Percentiles rank a stretch among this genome's conserved stretches.
Conservation (phyloP, 2,113 vertebrate genomes). For the Melanotaenia duboulayi region DNA sequence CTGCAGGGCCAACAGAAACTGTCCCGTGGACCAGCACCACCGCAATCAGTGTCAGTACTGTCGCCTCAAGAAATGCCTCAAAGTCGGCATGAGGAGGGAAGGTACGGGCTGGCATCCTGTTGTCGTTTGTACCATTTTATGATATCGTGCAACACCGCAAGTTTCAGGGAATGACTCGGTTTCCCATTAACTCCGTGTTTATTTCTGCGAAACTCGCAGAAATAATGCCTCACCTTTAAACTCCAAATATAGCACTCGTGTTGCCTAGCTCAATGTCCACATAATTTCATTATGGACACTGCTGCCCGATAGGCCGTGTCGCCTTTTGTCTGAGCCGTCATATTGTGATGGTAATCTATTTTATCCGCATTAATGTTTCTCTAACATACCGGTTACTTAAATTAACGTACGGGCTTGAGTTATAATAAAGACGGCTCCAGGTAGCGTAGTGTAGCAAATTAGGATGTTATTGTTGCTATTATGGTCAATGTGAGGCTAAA, state of each 20-base stretch:
- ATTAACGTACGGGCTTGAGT: too few species aligned
- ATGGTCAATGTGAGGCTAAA: neutral
- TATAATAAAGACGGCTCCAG: neutral
- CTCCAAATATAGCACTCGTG: neutral
- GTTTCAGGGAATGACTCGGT: neutral
- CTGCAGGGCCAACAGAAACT: conserved; percentile 93
- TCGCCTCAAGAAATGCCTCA: conserved; percentile 95
- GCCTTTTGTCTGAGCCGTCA: conserved; percentile 20
- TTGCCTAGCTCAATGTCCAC: conserved; percentile 6
- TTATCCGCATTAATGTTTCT: neutral
- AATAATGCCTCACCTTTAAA: neutral
- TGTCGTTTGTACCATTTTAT: neutral
- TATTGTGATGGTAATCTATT: neutral
- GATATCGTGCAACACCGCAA: neutral
- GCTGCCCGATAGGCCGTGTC: neutral
- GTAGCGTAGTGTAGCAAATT: conserved; percentile 46
- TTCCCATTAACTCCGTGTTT: neutral
- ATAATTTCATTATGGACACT: conserved; percentile 3
- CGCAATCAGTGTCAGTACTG: conserved; percentile 97
- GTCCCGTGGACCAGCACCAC: conserved; percentile 95
- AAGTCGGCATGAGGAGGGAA: conserved; percentile 97
- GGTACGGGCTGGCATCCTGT: conserved; percentile 79
- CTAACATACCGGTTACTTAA: neutral
- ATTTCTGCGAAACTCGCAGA: neutral
- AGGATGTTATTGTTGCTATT: conserved; percentile 12